Evolutionary conservation across 1,140 invertebrate genomes (phyloP), one percentile per base, ranked within the genome.

Genomic region (Liolophura sinensis): DNA sequence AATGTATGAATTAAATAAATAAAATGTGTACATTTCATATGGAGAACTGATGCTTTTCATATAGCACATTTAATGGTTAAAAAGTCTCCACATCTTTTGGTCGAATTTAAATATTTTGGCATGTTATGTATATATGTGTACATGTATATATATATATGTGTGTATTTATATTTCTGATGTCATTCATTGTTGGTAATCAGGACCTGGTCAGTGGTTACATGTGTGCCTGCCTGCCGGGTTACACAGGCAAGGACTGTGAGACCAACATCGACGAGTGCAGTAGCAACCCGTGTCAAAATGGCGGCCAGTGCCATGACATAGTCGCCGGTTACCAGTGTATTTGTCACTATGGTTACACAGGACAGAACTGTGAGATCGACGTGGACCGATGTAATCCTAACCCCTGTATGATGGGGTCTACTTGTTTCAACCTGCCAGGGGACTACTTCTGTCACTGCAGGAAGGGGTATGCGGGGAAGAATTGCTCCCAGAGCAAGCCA

Each of bases 201-300:
- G 78, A 82, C 49, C 60, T 77, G 27, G 87, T 81, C 12, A 73
- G 72, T 61, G 76, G 72, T 9, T 83, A 77, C 84, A 84, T 88
- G 54, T 97, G 94, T 82, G 83, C 88, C 0, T 96, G 94, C 79
- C 88, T 89, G 1, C 79, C 89, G 0, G 93, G 93, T 27, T 96
- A 74, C 63, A 74, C 68, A 0, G 70, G 70, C 27, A 49, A 61
- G 27, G 31, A 66, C 57, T 76, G 74, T 68, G 68, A 74, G 58
- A 58, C 47, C 60, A 62, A 78, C 84, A 93, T 97, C 78, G 92
- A 98, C 82, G 95, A 97, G 83, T 98, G 95, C 85, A 91, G 92
- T 70, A 94, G 92, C 55, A 91, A 92, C 81, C 95, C 95, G 0
- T 98, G 95, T 81, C 87, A 92, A 67, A 96, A 97, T 80, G 93